phyloP scores from a whole-genome alignment of 2,888 invertebrate genomes.

The Tenthredo mesomela region DNA sequence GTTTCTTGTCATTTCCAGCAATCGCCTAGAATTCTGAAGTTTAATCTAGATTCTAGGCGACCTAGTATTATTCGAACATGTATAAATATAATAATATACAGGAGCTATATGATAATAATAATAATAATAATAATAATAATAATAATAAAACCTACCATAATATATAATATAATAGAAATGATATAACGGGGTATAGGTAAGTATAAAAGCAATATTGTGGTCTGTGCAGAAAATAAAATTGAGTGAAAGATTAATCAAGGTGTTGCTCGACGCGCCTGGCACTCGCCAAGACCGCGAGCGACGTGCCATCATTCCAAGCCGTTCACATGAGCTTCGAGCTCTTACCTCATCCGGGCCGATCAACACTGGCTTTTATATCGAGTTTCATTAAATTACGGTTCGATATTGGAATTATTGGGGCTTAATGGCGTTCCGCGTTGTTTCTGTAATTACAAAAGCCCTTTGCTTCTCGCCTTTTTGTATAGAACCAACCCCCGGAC shows the following conservation, averaged over 20 bases:
- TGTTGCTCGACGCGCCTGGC: constrained; percentile 35
- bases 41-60: constrained; percentile 14
- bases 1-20: constrained; percentile 12
- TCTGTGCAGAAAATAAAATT: constrained; percentile 35
- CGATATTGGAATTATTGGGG: constrained; percentile 61
- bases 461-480: background rate
- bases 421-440: constrained; percentile 58
- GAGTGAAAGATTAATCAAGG: constrained; percentile 44
- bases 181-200: constrained; percentile 7
- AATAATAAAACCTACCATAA: too few species aligned
- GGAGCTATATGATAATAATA: background rate
- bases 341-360: constrained; percentile 13
- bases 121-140: background rate
- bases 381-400: constrained; percentile 61
- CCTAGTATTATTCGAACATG: background rate
- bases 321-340: constrained; percentile 25
- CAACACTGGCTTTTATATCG: constrained; percentile 55
- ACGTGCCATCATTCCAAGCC: constrained; percentile 41
- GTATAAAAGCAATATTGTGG: constrained; percentile 27
- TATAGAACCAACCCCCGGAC: background rate
- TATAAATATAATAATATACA: background rate
- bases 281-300: constrained; percentile 39
- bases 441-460: constrained; percentile 53
- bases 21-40: constrained; percentile 9
- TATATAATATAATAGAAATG: background rate